Evolutionary conservation across 2,797 vertebrate species (phyloP).

Genomic region (Halcyon badia): DNA sequence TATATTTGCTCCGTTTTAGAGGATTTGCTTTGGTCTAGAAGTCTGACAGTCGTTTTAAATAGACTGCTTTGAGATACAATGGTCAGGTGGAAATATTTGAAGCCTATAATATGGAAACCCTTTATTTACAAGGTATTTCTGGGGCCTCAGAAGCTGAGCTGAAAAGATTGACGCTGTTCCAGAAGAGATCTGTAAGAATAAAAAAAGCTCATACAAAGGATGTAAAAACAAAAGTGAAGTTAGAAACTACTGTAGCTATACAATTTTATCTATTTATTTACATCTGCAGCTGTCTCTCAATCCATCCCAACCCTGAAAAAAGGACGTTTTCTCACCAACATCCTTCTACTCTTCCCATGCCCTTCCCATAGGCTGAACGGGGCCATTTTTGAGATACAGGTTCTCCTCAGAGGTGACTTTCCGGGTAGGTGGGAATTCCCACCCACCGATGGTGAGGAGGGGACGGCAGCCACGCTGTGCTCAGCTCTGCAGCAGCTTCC

Average conservation of each 20-base stretch:
- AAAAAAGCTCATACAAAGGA: background rate
- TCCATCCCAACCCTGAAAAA: background rate
- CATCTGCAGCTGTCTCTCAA: background rate
- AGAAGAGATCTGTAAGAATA: background rate
- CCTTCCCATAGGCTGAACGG: background rate
- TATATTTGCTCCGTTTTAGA: conserved; percentile 46
- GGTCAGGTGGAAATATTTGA: conserved; percentile 53
- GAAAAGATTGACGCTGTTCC: background rate
- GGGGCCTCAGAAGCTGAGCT: background rate
- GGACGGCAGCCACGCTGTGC: accelerated
- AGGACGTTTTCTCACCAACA: background rate
- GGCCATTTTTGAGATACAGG: background rate
- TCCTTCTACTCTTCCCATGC: background rate
- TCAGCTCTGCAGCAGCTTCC: accelerated
- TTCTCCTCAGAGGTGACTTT: background rate
- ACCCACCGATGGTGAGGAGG: accelerated
- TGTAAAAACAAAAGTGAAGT: background rate
- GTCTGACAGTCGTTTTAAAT: conserved; percentile 45
- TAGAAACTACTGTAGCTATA: background rate
- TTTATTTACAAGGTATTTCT: background rate
- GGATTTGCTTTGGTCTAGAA: conserved; percentile 60
- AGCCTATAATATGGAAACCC: background rate
- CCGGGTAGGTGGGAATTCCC: accelerated
- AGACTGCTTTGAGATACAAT: conserved; percentile 39
- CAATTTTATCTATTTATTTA: background rate